phyloP scores from a whole-genome alignment of 1,140 invertebrate species.

The Scaptomyza pallida region DNA sequence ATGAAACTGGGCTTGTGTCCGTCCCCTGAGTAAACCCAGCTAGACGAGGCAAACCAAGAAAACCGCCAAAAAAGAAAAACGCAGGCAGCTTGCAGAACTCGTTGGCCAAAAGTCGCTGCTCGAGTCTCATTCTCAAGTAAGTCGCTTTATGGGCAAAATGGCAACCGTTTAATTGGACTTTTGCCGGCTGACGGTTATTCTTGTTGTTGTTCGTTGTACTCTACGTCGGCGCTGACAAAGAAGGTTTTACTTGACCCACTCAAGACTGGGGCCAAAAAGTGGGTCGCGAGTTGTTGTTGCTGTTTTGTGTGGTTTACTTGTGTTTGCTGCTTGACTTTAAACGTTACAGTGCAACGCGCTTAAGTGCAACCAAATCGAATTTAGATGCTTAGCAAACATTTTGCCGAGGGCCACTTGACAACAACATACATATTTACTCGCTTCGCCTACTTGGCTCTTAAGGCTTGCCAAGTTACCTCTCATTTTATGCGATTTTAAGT shows the following conservation, averaged over 20 bases:
- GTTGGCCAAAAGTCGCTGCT: slow-evolving; percentile 33
- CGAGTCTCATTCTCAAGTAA: slow-evolving; percentile 45
- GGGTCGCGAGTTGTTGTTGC: slow-evolving; percentile 34
- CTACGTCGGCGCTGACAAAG: slow-evolving; percentile 58
- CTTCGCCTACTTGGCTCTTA: neutral
- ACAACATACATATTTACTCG: neutral
- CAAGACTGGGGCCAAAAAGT: slow-evolving; percentile 42
- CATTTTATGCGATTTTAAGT: slow-evolving; percentile 62
- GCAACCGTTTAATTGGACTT: slow-evolving; percentile 69
- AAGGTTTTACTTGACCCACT: slow-evolving; percentile 80
- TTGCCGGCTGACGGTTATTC: neutral
- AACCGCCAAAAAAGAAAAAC: slow-evolving; percentile 33
- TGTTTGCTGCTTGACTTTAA: slow-evolving; percentile 40
- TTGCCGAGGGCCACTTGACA: slow-evolving; percentile 32
- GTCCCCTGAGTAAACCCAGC: neutral
- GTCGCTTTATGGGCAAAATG: slow-evolving; percentile 61
- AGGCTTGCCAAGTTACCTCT: slow-evolving; percentile 39
- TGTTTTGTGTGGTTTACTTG: neutral
- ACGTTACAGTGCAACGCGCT: slow-evolving; percentile 39
- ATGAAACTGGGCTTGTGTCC: neutral
- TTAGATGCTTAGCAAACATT: slow-evolving; percentile 59
- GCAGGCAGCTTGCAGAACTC: slow-evolving; percentile 31
- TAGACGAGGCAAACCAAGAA: slow-evolving; percentile 14
- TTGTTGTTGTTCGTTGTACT: slow-evolving; percentile 51
- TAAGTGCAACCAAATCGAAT: slow-evolving; percentile 74